phyloP scores from a whole-genome alignment of 2,113 vertebrate genomes.

The Amazona vittata region DNA sequence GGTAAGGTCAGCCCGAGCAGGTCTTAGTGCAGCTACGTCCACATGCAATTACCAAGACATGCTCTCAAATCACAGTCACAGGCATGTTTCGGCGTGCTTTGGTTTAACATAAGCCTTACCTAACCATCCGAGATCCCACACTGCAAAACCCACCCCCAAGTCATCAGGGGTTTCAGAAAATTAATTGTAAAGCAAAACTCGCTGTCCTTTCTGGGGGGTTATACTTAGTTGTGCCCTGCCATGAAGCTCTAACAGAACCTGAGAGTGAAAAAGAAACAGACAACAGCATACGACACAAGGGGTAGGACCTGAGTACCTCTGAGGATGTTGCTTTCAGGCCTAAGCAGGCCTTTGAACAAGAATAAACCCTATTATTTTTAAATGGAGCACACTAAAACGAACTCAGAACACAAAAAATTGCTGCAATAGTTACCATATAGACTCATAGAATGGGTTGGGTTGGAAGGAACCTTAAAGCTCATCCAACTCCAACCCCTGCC shows the following conservation, averaged over 20 bases:
- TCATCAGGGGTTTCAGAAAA: not conserved
- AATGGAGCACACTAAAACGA: not conserved
- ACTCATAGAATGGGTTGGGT: not conserved
- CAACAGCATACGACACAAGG: not conserved
- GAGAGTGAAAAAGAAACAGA: not conserved
- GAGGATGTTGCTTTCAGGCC: not conserved
- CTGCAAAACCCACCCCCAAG: not conserved
- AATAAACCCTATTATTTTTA: not conserved
- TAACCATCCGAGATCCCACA: not conserved
- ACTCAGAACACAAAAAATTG: not conserved
- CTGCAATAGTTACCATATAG: rapidly evolving
- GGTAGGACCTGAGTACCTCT: not conserved
- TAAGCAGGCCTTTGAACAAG: not conserved
- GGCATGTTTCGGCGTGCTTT: not conserved
- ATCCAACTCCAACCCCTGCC: rapidly evolving
- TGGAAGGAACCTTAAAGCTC: not conserved
- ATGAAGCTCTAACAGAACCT: not conserved
- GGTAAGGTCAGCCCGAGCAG: not conserved
- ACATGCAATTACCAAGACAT: rapidly evolving
- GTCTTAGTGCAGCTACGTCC: not conserved
- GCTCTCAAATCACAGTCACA: not conserved
- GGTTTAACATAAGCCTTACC: slow-evolving; percentile 24
- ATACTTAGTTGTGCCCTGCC: not conserved
- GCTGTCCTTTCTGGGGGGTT: not conserved
- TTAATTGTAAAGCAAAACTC: not conserved